Evolutionary conservation across 2,113 vertebrate species (phyloP).

Genomic region (Calyptomena viridis): DNA sequence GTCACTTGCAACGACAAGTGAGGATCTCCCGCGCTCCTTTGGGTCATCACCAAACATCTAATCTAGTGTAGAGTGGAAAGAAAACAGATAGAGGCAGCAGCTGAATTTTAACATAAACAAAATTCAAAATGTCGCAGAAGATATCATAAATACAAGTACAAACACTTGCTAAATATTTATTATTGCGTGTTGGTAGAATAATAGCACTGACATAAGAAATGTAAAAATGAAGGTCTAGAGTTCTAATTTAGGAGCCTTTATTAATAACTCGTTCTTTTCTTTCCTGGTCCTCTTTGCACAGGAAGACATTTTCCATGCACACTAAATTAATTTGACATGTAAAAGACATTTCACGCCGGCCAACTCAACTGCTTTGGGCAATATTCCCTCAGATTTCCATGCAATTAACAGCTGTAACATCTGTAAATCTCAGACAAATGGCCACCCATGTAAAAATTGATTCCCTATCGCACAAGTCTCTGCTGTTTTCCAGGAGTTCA

Average conservation of each 20-base stretch:
- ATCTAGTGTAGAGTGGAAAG: not conserved
- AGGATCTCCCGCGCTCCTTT: not conserved
- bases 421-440: conserved; percentile 5
- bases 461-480: not conserved
- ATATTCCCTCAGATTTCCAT: conserved; percentile 44
- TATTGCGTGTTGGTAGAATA: not conserved
- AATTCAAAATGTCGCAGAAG: not conserved
- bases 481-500: not conserved
- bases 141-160: not conserved
- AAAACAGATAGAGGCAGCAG: not conserved
- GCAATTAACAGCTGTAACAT: conserved; percentile 32
- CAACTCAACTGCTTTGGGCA: conserved; percentile 21
- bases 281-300: not conserved
- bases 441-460: not conserved
- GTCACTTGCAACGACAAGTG: not conserved
- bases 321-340: conserved; percentile 9
- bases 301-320: not conserved
- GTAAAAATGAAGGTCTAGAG: not conserved
- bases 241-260: not conserved
- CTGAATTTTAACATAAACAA: not conserved
- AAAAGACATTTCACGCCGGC: not conserved
- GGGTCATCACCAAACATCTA: not conserved
- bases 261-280: not conserved
- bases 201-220: not conserved
- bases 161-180: not conserved